Evolutionary conservation across 1,140 invertebrate genomes (phyloP).

Genomic region (Aphidius ervi): DNA sequence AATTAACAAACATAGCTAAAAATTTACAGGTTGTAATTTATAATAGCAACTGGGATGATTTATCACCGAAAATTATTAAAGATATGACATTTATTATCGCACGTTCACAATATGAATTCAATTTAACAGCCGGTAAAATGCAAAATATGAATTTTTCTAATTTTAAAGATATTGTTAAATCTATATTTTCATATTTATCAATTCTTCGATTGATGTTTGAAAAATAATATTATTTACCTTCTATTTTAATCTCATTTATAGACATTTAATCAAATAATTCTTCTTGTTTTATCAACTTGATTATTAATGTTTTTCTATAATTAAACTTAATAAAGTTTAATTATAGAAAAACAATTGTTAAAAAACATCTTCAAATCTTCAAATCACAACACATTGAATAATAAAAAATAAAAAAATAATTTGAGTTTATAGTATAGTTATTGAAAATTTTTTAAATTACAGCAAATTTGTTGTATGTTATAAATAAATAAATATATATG

Average conservation of each 20-base stretch:
- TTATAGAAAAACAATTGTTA: too few relatives aligned
- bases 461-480: too few relatives aligned
- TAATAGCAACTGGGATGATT: slow-evolving; percentile 27
- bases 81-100: slow-evolving; percentile 26
- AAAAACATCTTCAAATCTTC: too few relatives aligned
- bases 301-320: too few relatives aligned
- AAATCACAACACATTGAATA: too few relatives aligned
- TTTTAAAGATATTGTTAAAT: slow-evolving; percentile 22
- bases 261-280: too few relatives aligned
- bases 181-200: slow-evolving; percentile 24
- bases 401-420: too few relatives aligned
- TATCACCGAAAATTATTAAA: slow-evolving; percentile 24
- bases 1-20: slow-evolving; percentile 20
- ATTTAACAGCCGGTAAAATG: slow-evolving; percentile 25
- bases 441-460: too few relatives aligned
- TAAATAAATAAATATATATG: not conserved
- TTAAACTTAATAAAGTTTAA: too few relatives aligned
- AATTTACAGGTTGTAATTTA: slow-evolving; percentile 24
- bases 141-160: slow-evolving; percentile 17
- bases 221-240: not conserved
- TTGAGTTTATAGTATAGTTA: too few relatives aligned
- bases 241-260: too few relatives aligned
- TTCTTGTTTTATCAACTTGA: too few relatives aligned
- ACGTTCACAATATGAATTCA: slow-evolving; percentile 16
- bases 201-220: slow-evolving; percentile 16